Conservation (phyloP, 1,140 invertebrate genomes). For the Zaprionus capensis region DNA sequence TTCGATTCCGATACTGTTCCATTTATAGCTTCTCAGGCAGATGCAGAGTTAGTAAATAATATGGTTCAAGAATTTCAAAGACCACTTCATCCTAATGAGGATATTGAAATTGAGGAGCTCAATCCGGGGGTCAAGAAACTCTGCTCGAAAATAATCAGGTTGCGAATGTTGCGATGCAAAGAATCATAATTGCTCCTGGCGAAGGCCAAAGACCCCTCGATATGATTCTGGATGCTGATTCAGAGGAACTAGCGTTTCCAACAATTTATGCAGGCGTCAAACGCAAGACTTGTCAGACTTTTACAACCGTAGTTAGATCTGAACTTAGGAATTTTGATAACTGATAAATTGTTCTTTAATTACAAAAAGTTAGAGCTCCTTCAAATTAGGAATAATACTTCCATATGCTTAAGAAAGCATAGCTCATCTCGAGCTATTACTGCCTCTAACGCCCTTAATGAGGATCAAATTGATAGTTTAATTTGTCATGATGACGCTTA, state of each 20-base stretch:
- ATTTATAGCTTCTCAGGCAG: too few relatives aligned
- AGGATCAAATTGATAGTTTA: too few relatives aligned
- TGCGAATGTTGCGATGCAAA: conserved; percentile 14
- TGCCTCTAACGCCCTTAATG: too few relatives aligned
- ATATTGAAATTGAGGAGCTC: too few relatives aligned
- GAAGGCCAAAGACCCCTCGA: conserved; percentile 18
- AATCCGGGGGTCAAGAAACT: too few relatives aligned
- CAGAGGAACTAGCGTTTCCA: not conserved
- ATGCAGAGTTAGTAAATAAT: too few relatives aligned
- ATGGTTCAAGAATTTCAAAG: too few relatives aligned
- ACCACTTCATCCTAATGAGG: too few relatives aligned
- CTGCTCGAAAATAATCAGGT: too few relatives aligned
- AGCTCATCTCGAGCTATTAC: not conserved
- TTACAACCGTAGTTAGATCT: conserved; percentile 27
- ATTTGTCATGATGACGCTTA: too few relatives aligned
- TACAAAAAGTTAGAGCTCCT: not conserved
- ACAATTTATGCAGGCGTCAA: conserved; percentile 11
- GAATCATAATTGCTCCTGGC: conserved; percentile 21
- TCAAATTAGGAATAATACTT: conserved; percentile 1
- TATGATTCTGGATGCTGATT: conserved; percentile 5
- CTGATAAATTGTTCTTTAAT: conserved; percentile 9
- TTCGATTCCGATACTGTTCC: too few relatives aligned
- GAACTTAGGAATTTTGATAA: conserved; percentile 23
- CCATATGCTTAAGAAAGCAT: conserved; percentile 9
- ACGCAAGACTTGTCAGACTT: not conserved